Conservation (phyloP, 1,140 invertebrate genomes). For the Temnothorax nylanderi region DNA sequence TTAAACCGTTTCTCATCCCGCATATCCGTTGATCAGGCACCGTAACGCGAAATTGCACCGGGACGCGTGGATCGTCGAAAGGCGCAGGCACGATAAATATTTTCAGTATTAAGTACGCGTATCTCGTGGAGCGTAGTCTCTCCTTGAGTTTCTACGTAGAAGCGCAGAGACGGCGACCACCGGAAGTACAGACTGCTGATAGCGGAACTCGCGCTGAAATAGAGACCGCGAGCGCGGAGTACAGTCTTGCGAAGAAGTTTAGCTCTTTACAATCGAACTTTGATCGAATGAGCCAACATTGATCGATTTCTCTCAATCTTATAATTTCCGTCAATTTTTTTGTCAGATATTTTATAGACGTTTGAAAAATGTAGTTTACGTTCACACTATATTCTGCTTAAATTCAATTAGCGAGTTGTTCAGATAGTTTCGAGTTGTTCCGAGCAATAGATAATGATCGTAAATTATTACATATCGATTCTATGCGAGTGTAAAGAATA, state of each 20-base stretch:
- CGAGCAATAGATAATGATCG: not conserved
- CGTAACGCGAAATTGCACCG: conserved; percentile 1
- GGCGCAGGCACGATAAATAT: not conserved
- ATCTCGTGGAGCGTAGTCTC: not conserved
- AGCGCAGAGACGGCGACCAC: conserved; percentile 53
- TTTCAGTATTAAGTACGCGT: not conserved
- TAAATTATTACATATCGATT: not conserved
- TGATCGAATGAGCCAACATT: too few relatives aligned
- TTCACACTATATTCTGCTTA: not conserved
- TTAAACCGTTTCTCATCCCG: conserved; percentile 12
- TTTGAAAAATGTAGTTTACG: not conserved
- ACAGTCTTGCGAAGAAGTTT: conserved; percentile 68
- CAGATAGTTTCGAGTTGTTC: not conserved
- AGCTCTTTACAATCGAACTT: not conserved
- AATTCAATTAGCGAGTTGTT: not conserved
- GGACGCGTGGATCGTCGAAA: not conserved
- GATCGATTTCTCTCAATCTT: not conserved
- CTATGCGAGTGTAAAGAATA: not conserved
- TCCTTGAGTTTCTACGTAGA: conserved; percentile 26
- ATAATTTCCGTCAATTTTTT: not conserved
- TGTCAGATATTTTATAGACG: not conserved
- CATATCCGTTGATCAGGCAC: not conserved
- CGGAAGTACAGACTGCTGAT: conserved; percentile 77
- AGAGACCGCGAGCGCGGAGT: conserved; percentile 54
- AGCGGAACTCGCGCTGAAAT: conserved; percentile 75